phyloP scores from a whole-genome alignment of 2,113 vertebrate genomes.

The Coptodon rendalli region DNA sequence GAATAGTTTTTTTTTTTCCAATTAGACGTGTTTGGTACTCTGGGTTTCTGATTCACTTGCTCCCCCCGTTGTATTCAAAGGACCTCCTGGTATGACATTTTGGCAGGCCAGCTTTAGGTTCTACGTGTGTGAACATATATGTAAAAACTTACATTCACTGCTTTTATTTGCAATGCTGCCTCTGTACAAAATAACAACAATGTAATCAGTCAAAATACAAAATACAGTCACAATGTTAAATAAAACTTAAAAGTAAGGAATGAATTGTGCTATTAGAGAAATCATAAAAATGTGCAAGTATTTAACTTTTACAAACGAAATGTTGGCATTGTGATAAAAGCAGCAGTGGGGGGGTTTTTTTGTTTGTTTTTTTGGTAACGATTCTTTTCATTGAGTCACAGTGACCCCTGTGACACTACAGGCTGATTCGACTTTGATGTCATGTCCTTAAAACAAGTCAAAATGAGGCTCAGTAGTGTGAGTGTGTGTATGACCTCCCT shows the following conservation, averaged over 20 bases:
- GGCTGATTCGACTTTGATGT: background rate
- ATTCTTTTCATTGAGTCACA: background rate
- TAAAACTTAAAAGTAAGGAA: background rate
- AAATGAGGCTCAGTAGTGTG: background rate
- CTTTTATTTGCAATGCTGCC: background rate
- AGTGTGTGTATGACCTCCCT: background rate
- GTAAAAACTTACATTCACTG: background rate
- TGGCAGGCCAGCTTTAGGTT: background rate
- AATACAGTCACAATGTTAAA: background rate
- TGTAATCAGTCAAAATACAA: background rate
- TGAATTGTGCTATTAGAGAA: background rate
- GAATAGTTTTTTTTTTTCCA: background rate
- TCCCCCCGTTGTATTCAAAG: background rate
- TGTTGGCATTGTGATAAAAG: background rate
- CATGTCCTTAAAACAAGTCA: background rate
- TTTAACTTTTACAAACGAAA: background rate
- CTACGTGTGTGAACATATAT: background rate
- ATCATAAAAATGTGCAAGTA: background rate
- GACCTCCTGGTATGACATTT: background rate
- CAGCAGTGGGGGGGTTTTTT: background rate
- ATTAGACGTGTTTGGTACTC: background rate
- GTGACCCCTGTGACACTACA: background rate
- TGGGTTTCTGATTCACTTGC: background rate
- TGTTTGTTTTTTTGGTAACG: accelerated
- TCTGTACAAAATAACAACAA: background rate